phyloP scores from a whole-genome alignment of 2,888 invertebrate species.

The Aporophyla lueneburgensis region DNA sequence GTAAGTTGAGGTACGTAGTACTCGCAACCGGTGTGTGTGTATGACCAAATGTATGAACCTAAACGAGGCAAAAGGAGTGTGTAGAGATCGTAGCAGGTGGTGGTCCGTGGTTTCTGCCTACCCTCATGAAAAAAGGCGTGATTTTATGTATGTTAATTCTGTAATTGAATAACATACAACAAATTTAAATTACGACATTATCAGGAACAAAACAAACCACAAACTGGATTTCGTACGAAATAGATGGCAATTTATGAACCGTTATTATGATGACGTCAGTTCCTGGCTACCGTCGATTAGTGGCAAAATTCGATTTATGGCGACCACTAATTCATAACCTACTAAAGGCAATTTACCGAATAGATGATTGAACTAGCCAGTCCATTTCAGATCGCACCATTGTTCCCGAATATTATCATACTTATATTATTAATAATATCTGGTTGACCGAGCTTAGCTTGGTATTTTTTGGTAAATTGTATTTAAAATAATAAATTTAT shows the following conservation, averaged over 20 bases:
- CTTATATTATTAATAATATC: constrained; percentile 6
- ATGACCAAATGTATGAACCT: no score
- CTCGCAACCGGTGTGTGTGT: no score
- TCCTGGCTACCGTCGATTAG: constrained; percentile 49
- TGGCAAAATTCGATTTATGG: constrained; percentile 15
- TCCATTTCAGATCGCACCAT: constrained; percentile 22
- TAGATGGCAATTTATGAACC: constrained; percentile 38
- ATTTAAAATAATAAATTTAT: no score
- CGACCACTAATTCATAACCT: constrained; percentile 47
- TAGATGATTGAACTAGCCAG: constrained; percentile 48
- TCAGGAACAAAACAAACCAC: constrained; percentile 18
- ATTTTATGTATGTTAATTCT: no score
- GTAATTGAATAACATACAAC: background rate
- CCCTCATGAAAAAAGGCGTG: no score
- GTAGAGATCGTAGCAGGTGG: no score
- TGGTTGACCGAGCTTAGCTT: no score
- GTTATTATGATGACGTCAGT: constrained; percentile 52
- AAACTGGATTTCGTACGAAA: constrained; percentile 21
- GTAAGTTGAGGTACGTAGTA: no score
- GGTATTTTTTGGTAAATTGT: no score
- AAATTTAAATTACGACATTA: background rate
- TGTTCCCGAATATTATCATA: constrained; percentile 25
- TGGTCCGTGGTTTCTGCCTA: no score
- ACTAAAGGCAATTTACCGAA: constrained; percentile 46
- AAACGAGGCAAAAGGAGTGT: no score